Evolutionary conservation across 2,888 invertebrate genomes (phyloP).

Genomic region (Volucella bombylans): DNA sequence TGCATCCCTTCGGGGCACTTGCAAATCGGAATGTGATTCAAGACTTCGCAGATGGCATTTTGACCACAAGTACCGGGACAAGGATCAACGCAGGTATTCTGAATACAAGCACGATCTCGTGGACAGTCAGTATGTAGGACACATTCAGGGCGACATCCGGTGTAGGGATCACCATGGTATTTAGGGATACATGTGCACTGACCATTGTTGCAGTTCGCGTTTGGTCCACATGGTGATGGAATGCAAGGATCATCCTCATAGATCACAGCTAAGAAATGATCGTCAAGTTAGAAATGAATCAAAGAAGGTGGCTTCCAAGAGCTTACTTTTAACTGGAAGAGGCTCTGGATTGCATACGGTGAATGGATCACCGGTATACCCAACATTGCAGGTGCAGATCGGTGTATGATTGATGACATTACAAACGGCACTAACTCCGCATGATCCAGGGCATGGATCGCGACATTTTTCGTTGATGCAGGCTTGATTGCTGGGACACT

Average conservation of each 20-base stretch:
- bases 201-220: constrained; percentile 87
- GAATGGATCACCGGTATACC: constrained; percentile 86
- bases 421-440: constrained; percentile 86
- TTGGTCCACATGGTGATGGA: constrained; percentile 89
- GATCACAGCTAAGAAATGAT: constrained; percentile 75
- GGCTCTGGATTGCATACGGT: constrained; percentile 84
- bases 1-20: constrained; percentile 85
- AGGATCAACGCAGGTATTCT: constrained; percentile 88
- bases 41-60: constrained; percentile 87
- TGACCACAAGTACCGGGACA: constrained; percentile 89
- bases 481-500: constrained; percentile 87
- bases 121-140: constrained; percentile 87
- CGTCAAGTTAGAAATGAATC: constrained; percentile 25
- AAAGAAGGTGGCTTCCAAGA: neutral
- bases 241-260: constrained; percentile 85
- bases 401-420: constrained; percentile 88
- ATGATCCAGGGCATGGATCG: constrained; percentile 87
- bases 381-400: constrained; percentile 86
- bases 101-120: constrained; percentile 87
- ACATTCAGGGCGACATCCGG: constrained; percentile 88
- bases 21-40: constrained; percentile 89
- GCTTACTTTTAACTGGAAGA: constrained; percentile 80
- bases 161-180: constrained; percentile 88
- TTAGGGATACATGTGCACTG: constrained; percentile 87
- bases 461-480: constrained; percentile 89